Base-by-base conservation (phyloP, 1,140 invertebrate species). In the Fopius arisanus region DNA sequence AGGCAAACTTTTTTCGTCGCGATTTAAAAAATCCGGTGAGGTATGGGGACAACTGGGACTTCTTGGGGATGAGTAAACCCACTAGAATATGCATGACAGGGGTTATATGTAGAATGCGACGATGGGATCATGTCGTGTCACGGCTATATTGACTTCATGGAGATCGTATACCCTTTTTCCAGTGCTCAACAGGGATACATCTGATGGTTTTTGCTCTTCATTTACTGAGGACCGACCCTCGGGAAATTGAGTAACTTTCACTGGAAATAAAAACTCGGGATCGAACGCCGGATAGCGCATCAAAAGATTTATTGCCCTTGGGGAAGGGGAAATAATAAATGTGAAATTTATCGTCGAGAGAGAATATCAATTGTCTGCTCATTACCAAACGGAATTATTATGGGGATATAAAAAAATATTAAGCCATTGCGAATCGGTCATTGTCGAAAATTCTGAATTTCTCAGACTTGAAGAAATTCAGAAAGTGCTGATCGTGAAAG, bases 61-160 rank as follows among this genome's bases (percentile, higher is more conserved):
- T 59, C 19, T 23, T 59, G 54, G 26, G 54, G 19, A 23, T 23
- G 54, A 26, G 23, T 59, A 59, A 59, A 59, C 54, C 23, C 54
- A 59, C 54, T 59, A 59, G 54, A 59, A 59, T 59, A 59, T 59
- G 54, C 2, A 59, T 59, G 54, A 59, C 54, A 6, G 23, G 10
- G 54, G 54, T 59, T 59, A 59, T 59, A 59, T 21, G 54, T 23
- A 59, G 23, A 59, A 28, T 28, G 23, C 54, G 23, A 28, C 54
- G 54, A 59, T 59, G 54, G 54, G 54, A 59, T 59, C 54, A 59
- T 59, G 54, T 59, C 54, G 54, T 28, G 54, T 59, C 23, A 21
- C 26, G 26, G 54, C 54, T 59, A 19, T 59, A 59, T 59, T 59
- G 54, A 59, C 54, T 59, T 14, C 23, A 26, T 59, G 23, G 26